These are phyloP conservation scores for Aphaenogaster ashmeadi DNA, from an alignment of 1,140 invertebrate genomes.

Conservation along the genomic window DNA sequence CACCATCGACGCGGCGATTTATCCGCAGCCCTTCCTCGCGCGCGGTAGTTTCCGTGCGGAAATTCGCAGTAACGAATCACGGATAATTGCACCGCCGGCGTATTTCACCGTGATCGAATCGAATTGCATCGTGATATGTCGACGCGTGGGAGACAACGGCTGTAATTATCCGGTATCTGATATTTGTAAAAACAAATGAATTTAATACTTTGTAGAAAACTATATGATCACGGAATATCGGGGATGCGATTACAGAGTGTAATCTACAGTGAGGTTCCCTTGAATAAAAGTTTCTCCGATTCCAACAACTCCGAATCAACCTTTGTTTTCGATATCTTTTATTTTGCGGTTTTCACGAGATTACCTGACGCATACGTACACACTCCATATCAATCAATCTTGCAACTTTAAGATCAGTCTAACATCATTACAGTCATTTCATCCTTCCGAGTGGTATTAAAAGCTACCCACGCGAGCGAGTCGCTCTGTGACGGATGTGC, in stretches of 20 bases:
- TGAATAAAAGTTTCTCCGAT: neutral
- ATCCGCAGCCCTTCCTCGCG: constrained; percentile 36
- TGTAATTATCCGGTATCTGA: neutral
- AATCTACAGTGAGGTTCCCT: neutral
- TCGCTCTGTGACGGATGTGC: constrained; percentile 31
- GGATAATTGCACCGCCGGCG: constrained; percentile 49
- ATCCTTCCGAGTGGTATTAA: constrained; percentile 49
- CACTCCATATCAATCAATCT: constrained; percentile 9
- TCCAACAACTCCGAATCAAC: neutral
- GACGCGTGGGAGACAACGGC: constrained; percentile 14
- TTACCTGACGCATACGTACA: neutral
- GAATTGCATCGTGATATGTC: constrained; percentile 21
- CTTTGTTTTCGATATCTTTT: neutral
- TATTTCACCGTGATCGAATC: constrained; percentile 53
- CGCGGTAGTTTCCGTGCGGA: constrained; percentile 9
- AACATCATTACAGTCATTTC: constrained; percentile 25
- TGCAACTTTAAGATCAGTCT: constrained; percentile 16
- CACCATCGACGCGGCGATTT: constrained; percentile 59
- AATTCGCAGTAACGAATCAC: constrained; percentile 52
- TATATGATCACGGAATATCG: neutral
- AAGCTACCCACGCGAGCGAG: constrained; percentile 20
- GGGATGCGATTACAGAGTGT: neutral
- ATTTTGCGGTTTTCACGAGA: neutral
- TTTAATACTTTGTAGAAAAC: neutral
- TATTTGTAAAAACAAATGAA: constrained; percentile 9